Evolutionary conservation across 2,797 vertebrate genomes (phyloP).

Genomic region (Vireo griseus): DNA sequence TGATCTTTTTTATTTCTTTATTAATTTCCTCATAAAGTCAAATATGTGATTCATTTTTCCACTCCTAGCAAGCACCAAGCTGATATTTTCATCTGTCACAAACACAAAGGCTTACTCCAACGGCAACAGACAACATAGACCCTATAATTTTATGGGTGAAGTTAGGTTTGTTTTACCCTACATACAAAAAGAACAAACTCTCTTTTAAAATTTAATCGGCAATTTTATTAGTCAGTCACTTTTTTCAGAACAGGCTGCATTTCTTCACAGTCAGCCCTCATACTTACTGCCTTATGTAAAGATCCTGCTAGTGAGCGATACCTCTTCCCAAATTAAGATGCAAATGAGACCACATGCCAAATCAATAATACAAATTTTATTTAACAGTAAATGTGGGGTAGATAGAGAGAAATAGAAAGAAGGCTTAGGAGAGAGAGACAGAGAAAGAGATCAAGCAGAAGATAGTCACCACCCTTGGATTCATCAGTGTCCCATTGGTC

Average conservation of each 20-base stretch:
- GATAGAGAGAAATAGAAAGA: neutral
- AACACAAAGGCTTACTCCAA: neutral
- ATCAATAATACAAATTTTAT: neutral
- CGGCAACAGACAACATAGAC: neutral
- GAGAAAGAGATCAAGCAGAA: neutral
- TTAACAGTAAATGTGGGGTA: neutral
- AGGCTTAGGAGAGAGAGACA: too few species aligned
- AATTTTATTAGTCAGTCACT: neutral
- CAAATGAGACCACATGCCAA: neutral
- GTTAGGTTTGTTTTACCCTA: neutral
- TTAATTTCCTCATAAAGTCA: neutral
- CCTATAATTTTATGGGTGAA: neutral
- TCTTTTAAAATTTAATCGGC: neutral
- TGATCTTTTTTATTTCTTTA: neutral
- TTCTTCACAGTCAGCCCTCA: neutral
- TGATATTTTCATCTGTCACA: neutral
- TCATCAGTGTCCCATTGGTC: rapidly evolving
- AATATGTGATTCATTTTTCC: neutral
- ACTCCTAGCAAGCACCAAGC: neutral
- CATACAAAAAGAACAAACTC: neutral
- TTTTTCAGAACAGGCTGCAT: neutral
- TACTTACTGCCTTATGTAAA: neutral
- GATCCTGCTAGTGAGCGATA: neutral
- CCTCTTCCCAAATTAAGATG: neutral
- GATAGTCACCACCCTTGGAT: neutral